Percentiles rank a stretch among this genome's conserved stretches.
Evolutionary conservation across 2,113 vertebrate species (phyloP).

Genomic region (Eurystomus gularis): DNA sequence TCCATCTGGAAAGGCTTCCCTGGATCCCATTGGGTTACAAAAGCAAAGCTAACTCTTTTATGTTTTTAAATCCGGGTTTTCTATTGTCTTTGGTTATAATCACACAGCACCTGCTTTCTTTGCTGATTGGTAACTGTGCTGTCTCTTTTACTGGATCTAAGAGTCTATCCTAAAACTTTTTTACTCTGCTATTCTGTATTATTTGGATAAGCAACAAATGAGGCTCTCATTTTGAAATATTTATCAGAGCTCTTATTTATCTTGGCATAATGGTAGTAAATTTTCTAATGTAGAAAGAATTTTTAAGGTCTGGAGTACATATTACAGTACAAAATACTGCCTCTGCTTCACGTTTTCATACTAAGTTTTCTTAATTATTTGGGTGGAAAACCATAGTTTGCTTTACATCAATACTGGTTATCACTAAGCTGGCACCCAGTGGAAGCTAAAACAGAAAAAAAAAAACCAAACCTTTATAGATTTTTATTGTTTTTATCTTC

Average conservation of each 20-base stretch:
- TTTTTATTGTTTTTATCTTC: not conserved
- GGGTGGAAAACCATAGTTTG: not conserved
- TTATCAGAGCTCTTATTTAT: slow-evolving; percentile 11
- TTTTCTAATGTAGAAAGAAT: slow-evolving; percentile 12
- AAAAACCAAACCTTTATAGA: not conserved
- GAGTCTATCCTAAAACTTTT: not conserved
- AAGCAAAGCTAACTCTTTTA: slow-evolving; percentile 24
- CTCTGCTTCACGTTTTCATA: not conserved
- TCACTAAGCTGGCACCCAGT: not conserved
- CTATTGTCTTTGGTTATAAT: not conserved
- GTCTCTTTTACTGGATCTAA: not conserved
- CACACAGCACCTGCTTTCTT: not conserved
- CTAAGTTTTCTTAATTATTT: not conserved
- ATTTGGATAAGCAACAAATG: not conserved
- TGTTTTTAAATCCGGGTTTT: not conserved
- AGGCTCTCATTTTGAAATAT: not conserved
- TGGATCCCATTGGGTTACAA: not conserved
- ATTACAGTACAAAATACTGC: not conserved
- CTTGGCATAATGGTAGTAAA: not conserved
- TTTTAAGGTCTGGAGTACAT: not conserved
- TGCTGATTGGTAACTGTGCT: not conserved
- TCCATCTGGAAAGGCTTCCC: slow-evolving; percentile 47
- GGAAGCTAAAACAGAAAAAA: not conserved
- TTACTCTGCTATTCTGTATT: not conserved
- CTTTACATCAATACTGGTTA: not conserved